These are phyloP conservation scores for Therioaphis trifolii DNA, from an alignment of 2,888 invertebrate species.

Conservation along the genomic window DNA sequence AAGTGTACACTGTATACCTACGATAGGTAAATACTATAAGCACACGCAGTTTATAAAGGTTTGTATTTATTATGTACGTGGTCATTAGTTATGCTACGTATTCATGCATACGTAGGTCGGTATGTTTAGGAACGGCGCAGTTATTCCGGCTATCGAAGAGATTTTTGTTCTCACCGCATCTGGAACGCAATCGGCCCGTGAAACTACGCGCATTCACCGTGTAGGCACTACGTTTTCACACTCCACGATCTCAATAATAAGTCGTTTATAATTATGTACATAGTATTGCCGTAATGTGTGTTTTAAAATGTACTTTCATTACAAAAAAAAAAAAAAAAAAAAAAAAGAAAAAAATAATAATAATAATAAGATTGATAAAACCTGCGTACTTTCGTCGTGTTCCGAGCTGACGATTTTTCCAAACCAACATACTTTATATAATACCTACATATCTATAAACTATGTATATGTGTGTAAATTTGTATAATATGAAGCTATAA, in stretches of 20 bases:
- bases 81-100: conserved; percentile 15
- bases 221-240: conserved; percentile 22
- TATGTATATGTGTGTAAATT: neutral
- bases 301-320: neutral
- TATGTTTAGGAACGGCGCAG: no score
- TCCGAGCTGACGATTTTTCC: neutral
- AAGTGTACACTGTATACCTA: neutral
- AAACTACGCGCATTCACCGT: conserved; percentile 20
- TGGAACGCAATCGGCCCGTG: conserved; percentile 18
- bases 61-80: neutral
- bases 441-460: neutral
- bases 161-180: conserved; percentile 16
- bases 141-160: neutral
- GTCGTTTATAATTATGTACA: conserved; percentile 1
- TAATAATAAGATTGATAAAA: neutral
- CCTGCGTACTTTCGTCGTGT: conserved; percentile 7
- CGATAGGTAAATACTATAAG: neutral
- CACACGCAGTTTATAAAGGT: neutral
- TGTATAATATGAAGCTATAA: neutral
- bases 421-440: neutral
- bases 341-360: no score
- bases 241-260: neutral
- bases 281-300: neutral
- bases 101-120: neutral
- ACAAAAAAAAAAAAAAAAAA: no score